These are phyloP conservation scores for Xiphydria camelus DNA, from an alignment of 2,888 invertebrate genomes.

Conservation along the genomic window DNA sequence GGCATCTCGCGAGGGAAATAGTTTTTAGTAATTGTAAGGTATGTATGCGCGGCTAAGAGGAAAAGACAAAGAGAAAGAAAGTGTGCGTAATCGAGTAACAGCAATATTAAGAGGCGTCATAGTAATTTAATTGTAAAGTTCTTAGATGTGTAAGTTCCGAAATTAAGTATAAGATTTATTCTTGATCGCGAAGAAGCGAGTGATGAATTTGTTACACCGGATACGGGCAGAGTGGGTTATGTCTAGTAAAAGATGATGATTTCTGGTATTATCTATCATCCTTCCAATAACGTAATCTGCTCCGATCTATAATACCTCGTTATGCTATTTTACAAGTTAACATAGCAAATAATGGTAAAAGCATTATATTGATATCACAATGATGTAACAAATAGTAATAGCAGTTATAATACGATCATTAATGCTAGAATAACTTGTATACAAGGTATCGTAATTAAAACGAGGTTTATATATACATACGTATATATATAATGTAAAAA, in stretches of 20 bases:
- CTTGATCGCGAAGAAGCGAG: not conserved
- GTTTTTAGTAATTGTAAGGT: too few relatives aligned
- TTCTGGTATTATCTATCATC: not conserved
- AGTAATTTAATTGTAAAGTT: constrained; percentile 1
- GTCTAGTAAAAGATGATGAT: too few relatives aligned
- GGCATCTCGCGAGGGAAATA: too few relatives aligned
- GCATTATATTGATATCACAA: constrained; percentile 6
- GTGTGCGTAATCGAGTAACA: constrained; percentile 1
- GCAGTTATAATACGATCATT: constrained; percentile 13
- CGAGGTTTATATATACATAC: constrained; percentile 35
- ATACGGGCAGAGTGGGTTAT: too few relatives aligned
- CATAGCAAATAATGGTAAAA: constrained; percentile 50
- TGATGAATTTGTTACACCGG: too few relatives aligned
- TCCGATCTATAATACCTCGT: constrained; percentile 44
- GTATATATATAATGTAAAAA: constrained; percentile 11
- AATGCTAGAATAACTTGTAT: constrained; percentile 34
- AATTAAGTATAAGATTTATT: not conserved
- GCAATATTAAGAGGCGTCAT: not conserved
- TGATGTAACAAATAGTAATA: constrained; percentile 10
- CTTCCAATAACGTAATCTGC: constrained; percentile 12
- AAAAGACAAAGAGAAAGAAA: not conserved
- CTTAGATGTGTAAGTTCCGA: too few relatives aligned
- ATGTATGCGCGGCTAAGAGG: too few relatives aligned
- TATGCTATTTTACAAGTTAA: constrained; percentile 44
- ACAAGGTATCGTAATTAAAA: constrained; percentile 31